These are phyloP conservation scores for Tamandua tetradactyla DNA, from an alignment of 2,797 vertebrate species.

Conservation along the genomic window DNA sequence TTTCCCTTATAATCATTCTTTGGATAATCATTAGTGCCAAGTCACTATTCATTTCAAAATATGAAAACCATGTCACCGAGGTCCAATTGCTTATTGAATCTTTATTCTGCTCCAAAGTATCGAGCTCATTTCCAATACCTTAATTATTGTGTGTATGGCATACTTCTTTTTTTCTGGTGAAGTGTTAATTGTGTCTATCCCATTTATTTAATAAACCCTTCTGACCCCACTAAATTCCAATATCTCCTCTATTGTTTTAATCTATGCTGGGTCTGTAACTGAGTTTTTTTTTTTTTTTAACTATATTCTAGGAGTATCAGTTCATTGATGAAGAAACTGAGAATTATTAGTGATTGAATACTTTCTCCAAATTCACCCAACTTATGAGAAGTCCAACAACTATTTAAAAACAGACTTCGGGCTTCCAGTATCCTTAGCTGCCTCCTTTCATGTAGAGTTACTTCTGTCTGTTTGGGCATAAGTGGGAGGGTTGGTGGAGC, in stretches of 20 bases:
- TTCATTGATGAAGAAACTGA: constrained; percentile 22
- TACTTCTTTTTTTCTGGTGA: neutral
- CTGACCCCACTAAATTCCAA: neutral
- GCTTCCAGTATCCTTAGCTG: neutral
- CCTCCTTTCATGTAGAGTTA: neutral
- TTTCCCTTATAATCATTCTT: neutral
- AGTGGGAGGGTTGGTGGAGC: neutral
- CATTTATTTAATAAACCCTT: neutral
- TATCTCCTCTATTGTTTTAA: neutral
- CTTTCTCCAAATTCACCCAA: neutral
- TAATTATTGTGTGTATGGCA: neutral
- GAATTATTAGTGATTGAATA: neutral
- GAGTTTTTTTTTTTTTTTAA: neutral
- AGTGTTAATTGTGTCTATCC: neutral
- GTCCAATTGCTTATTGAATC: neutral
- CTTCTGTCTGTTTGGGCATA: neutral
- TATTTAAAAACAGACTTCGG: neutral
- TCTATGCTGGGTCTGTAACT: neutral
- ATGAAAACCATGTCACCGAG: neutral
- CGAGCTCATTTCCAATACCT: neutral
- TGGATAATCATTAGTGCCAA: neutral
- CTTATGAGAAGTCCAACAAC: neutral
- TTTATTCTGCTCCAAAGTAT: neutral
- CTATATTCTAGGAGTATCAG: neutral
- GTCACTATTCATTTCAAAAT: neutral